Evolutionary conservation across 2,888 invertebrate genomes (phyloP), one percentile per base, ranked within the genome.

Genomic region (Orchestes rusci): DNA sequence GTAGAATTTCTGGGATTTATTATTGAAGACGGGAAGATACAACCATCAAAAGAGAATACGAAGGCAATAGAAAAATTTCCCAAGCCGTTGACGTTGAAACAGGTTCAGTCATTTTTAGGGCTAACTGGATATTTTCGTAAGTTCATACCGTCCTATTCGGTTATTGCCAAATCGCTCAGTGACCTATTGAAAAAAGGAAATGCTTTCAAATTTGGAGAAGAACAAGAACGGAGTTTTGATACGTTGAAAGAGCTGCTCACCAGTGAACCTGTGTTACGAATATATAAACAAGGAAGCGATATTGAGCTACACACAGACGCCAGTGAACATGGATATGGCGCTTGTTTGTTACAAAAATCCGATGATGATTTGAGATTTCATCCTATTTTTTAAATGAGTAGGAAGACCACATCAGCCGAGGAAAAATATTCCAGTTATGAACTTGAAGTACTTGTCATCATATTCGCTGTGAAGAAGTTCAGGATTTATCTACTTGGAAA

Each of bases 391-490:
- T 49, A n/a, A n/a, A n/a, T n/a, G n/a, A n/a, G n/a, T n/a, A n/a
- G n/a, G n/a, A n/a, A n/a, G n/a, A n/a, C n/a, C n/a, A n/a, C n/a
- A n/a, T n/a, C n/a, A n/a, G n/a, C n/a, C 4, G 59, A 64, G 49
- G 50, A 53, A 23, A 58, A 56, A 39, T 64, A 60, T 34, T 38
- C 42, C 15, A 60, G 62, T 18, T 66, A 65, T 40, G 63, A 65
- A 30, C 43, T 67, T 2, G 63, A 66, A 53, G 59, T 62, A 2
- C 41, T 65, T 43, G 62, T 61, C 0, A 61, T 30, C 60, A 48
- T 36, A 34, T 50, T 23, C 59, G 23, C 23, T 23, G 23, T 23
- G 10, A 23, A 23, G 10, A 23, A 23, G 23, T 23, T 23, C 8
- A 23, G 23, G 10, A 10, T 23, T 7, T 23, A 23, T 23, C 8